These are phyloP conservation scores for Pseudomyrmex dendroicus DNA, from an alignment of 1,140 invertebrate genomes.

Conservation along the genomic window DNA sequence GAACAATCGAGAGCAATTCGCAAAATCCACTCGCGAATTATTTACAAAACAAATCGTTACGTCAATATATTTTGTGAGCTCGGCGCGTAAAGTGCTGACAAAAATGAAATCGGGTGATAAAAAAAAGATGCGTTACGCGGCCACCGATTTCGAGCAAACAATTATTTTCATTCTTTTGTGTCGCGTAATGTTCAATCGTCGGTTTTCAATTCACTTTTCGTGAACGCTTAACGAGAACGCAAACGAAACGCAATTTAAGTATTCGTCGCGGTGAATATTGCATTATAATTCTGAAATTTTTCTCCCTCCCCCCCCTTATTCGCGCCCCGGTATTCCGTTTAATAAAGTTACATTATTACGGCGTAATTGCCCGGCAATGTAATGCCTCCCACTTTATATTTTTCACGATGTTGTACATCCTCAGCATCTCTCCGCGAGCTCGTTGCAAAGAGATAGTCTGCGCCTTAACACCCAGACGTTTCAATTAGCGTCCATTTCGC, in stretches of 20 bases:
- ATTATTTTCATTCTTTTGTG: not conserved
- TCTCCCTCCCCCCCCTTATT: conserved; percentile 70
- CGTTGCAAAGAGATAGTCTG: conserved; percentile 47
- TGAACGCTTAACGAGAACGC: not conserved
- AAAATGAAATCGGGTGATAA: not conserved
- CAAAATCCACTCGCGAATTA: conserved; percentile 44
- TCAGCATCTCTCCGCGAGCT: conserved; percentile 39
- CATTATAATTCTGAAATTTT: conserved; percentile 78
- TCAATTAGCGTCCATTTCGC: conserved; percentile 76
- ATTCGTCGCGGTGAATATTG: conserved; percentile 69
- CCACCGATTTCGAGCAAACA: not conserved
- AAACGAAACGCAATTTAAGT: conserved; percentile 63
- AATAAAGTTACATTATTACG: conserved; percentile 77
- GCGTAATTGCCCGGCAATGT: conserved; percentile 67
- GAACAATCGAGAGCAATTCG: conserved; percentile 37
- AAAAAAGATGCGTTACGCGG: not conserved
- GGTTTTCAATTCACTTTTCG: not conserved
- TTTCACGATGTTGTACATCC: conserved; percentile 68
- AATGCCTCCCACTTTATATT: conserved; percentile 70
- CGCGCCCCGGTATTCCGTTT: conserved; percentile 63
- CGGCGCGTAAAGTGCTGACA: not conserved
- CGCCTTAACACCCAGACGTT: conserved; percentile 71
- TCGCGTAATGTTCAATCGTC: not conserved
- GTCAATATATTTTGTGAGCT: not conserved
- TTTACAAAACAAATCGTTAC: conserved; percentile 20